Base-by-base conservation (phyloP, 2,888 invertebrate genomes). In the Lepidochrysops patricia region DNA sequence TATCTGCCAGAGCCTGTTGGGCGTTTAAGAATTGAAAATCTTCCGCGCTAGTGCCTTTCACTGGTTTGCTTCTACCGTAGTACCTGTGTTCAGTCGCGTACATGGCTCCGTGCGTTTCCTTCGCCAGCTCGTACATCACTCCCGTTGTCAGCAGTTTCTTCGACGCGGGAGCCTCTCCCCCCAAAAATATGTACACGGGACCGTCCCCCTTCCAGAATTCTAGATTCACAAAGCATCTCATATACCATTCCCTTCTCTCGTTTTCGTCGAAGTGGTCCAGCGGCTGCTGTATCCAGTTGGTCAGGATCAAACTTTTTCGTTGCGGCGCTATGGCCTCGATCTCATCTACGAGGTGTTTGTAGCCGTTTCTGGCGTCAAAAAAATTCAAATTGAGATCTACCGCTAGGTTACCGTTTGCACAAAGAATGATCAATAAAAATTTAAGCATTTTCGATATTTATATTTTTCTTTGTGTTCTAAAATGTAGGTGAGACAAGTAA, bases 81-180 rank as follows among this genome's bases (percentile, higher is more conserved):
- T 84, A 88, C 64, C 88, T 80, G 57, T 87, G 87, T 68, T 87
- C 88, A 2, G 78, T 68, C 49, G 75, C 64, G 64, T 73, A 84
- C 74, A 88, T 74, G 1, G 82, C 86, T 1, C 86, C 88, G 50
- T 80, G 74, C 0, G 87, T 85, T 71, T 86, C 86, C 61, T 74
- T 76, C 0, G 85, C 87, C 19, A 88, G 66, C 26, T 86, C 84
- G 57, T 75, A 80, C 61, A 81, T 64, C 29, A 77, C 71, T 19
- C 85, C 84, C n/a, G 74, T 75, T 60, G 72, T 72, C 1, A 84
- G 67, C 64, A 79, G 80, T 1, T 62, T 64, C 4, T 77, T 72
- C 26, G 72, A 68, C 4, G 80, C 81, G 61, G 68, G 63, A n/a
- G 73, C 70, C 73, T 85, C 84, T 0, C 85, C 87, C 13, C 79